Evolutionary conservation across 2,797 vertebrate species (phyloP).

Genomic region (Borostomias antarcticus): DNA sequence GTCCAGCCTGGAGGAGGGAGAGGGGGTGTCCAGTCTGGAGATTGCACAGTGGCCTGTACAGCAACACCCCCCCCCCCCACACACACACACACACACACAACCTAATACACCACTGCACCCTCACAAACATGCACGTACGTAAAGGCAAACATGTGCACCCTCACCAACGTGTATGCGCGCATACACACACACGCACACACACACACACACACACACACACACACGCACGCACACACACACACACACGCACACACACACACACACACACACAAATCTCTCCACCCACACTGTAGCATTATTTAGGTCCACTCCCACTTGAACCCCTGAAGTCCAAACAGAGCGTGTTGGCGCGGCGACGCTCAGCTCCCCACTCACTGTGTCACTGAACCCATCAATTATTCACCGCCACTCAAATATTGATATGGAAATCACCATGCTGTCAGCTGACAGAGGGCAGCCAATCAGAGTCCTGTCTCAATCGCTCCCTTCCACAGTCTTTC

Average conservation of each 20-base stretch:
- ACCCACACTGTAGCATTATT: conserved; percentile 54
- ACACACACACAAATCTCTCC: conserved; percentile 55
- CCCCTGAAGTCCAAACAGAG: conserved; percentile 49
- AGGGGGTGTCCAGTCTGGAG: no score
- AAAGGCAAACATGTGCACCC: conserved; percentile 16
- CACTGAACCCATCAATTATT: conserved; percentile 66
- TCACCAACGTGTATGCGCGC: conserved; percentile 6
- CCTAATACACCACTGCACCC: conserved; percentile 37
- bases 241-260: neutral
- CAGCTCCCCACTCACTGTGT: conserved; percentile 54
- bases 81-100: neutral
- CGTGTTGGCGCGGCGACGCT: conserved; percentile 42
- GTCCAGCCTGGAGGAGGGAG: neutral
- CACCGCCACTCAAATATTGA: conserved; percentile 72
- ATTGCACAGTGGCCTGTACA: conserved; percentile 48
- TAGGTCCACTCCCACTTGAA: conserved; percentile 59
- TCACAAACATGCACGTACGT: conserved; percentile 42
- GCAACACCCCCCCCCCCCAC: no score
- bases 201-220: conserved; percentile 40
- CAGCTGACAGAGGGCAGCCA: conserved; percentile 41
- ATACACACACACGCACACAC: conserved; percentile 41
- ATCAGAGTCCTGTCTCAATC: conserved; percentile 23
- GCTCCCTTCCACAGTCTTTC: no score
- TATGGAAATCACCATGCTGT: conserved; percentile 65
- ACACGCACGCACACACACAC: conserved; percentile 8